Evolutionary conservation across 2,888 invertebrate species (phyloP).

Genomic region (Epinotia brunnichana): DNA sequence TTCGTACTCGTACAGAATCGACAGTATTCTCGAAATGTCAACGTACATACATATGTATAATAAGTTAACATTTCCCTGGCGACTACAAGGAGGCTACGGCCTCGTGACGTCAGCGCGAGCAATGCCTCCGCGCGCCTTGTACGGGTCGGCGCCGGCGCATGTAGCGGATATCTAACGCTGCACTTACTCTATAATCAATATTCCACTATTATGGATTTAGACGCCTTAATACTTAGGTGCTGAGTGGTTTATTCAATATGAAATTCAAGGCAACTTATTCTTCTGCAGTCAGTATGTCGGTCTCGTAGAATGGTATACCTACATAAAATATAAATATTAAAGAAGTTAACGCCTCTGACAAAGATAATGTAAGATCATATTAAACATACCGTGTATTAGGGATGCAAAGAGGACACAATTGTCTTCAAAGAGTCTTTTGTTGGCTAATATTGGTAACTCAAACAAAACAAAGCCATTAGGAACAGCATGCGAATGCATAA

Average conservation of each 20-base stretch:
- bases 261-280: not conserved
- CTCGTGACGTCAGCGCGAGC: slow-evolving; percentile 60
- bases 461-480: slow-evolving; percentile 15
- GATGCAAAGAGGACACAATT: not conserved
- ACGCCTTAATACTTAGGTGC: slow-evolving; percentile 14
- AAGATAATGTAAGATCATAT: too few species aligned
- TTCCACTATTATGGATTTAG: slow-evolving; percentile 15
- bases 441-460: slow-evolving; percentile 14
- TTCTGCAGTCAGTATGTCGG: not conserved
- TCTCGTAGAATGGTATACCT: too few species aligned
- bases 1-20: not conserved
- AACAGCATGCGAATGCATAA: slow-evolving; percentile 14
- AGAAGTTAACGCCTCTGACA: too few species aligned
- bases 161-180: slow-evolving; percentile 47
- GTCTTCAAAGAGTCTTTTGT: slow-evolving; percentile 7
- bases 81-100: slow-evolving; percentile 38
- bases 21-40: not conserved
- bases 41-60: not conserved
- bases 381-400: not conserved
- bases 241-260: slow-evolving; percentile 3
- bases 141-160: slow-evolving; percentile 65
- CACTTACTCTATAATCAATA: slow-evolving; percentile 19
- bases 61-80: slow-evolving; percentile 18
- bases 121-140: slow-evolving; percentile 58
- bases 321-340: not conserved